phyloP scores from a whole-genome alignment of 2,113 vertebrate genomes.

The Gobiocypris rarus region DNA sequence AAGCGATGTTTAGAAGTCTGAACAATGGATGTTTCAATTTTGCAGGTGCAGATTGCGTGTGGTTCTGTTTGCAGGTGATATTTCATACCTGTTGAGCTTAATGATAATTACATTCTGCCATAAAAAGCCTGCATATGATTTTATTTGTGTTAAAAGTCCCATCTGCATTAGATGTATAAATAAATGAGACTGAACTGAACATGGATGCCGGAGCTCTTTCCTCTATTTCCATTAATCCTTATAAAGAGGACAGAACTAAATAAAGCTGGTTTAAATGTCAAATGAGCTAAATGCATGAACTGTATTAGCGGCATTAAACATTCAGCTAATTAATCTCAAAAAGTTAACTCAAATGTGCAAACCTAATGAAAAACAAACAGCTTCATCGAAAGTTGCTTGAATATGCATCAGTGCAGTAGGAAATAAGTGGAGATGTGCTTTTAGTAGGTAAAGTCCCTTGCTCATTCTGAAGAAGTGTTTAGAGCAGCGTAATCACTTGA shows the following conservation, averaged over 20 bases:
- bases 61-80: not conserved
- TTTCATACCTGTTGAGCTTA: slow-evolving; percentile 26
- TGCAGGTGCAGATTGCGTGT: not conserved
- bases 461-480: slow-evolving; percentile 21
- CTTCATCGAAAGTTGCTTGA: not conserved
- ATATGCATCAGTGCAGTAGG: not conserved
- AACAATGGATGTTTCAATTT: not conserved
- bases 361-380: slow-evolving; percentile 13
- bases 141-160: slow-evolving; percentile 7
- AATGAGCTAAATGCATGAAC: slow-evolving; percentile 4
- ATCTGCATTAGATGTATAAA: slow-evolving; percentile 23
- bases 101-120: slow-evolving; percentile 14
- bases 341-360: not conserved
- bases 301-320: slow-evolving; percentile 4
- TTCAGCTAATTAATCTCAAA: not conserved
- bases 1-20: not conserved
- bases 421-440: slow-evolving; percentile 17
- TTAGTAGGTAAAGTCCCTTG: slow-evolving; percentile 7
- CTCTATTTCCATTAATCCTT: not conserved
- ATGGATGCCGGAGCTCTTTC: not conserved
- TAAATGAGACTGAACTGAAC: slow-evolving; percentile 6
- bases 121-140: not conserved
- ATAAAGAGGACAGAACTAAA: not conserved
- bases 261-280: slow-evolving; percentile 10
- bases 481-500: slow-evolving; percentile 11